Percentiles rank a stretch among this genome's conserved stretches.
Conservation (phyloP, 1,140 invertebrate species). For the Pollicipes pollicipes region DNA sequence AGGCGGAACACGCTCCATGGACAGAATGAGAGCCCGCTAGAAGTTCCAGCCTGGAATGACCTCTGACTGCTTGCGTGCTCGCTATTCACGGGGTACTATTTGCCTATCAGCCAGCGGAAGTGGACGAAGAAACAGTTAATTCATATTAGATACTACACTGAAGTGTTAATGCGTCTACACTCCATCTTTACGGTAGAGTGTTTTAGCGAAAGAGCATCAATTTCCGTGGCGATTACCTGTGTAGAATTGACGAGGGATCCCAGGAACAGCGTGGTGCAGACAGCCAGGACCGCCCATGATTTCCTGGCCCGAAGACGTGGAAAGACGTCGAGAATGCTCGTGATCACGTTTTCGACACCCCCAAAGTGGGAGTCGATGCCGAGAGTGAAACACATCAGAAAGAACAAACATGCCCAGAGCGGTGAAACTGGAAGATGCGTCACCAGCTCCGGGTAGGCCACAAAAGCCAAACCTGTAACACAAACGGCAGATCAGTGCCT, state of each 20-base stretch:
- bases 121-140: too few relatives aligned
- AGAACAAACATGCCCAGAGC: conserved; percentile 36
- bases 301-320: conserved; percentile 37
- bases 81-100: too few relatives aligned
- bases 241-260: conserved; percentile 41
- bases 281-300: conserved; percentile 35
- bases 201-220: too few relatives aligned
- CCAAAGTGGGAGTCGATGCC: conserved; percentile 21
- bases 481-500: too few relatives aligned
- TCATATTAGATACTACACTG: too few relatives aligned
- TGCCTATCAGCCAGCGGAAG: too few relatives aligned
- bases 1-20: too few relatives aligned
- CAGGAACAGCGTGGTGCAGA: conserved; percentile 40
- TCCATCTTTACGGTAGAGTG: too few relatives aligned
- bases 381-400: conserved; percentile 35
- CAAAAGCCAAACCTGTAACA: conserved; percentile 23
- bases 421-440: conserved; percentile 24
- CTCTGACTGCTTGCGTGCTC: too few relatives aligned
- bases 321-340: conserved; percentile 31
- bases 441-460: conserved; percentile 28
- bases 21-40: too few relatives aligned
- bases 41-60: too few relatives aligned
- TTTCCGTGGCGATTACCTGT: conserved; percentile 3
- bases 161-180: neutral
- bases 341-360: conserved; percentile 28